Percentiles rank a stretch among this genome's conserved stretches.
These are phyloP conservation scores for Cuniculus paca DNA, from an alignment of 2,797 vertebrate species.

Conservation along the genomic window DNA sequence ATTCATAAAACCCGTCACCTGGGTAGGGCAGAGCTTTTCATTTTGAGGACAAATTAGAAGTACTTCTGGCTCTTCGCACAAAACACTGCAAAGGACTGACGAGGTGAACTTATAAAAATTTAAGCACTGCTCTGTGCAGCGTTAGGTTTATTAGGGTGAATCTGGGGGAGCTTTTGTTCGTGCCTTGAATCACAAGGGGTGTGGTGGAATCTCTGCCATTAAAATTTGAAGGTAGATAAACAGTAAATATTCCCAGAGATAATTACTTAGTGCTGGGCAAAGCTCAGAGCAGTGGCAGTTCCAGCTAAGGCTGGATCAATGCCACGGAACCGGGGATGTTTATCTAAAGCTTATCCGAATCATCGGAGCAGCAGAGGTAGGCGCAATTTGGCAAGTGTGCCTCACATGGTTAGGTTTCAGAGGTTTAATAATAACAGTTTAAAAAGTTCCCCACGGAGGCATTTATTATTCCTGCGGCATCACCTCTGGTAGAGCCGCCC, in stretches of 20 bases:
- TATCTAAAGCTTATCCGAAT: constrained; percentile 72
- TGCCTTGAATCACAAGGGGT: constrained; percentile 59
- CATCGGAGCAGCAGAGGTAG: constrained; percentile 46
- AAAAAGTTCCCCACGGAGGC: constrained; percentile 9
- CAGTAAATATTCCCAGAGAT: constrained; percentile 79
- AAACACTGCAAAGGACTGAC: neutral
- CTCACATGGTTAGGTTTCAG: constrained; percentile 34
- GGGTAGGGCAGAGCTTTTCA: neutral
- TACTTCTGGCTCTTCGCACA: neutral
- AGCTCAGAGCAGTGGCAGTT: constrained; percentile 61
- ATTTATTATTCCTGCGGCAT: constrained; percentile 37
- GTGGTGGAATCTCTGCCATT: constrained; percentile 61
- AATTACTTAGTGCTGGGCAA: constrained; percentile 70
- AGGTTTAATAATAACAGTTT: constrained; percentile 67
- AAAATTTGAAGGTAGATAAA: constrained; percentile 78
- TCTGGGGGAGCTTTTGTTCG: neutral
- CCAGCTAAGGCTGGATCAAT: neutral
- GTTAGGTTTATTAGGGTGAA: neutral
- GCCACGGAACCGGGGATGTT: constrained; percentile 51
- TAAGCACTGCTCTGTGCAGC: neutral
- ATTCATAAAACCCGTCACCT: neutral
- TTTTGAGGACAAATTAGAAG: constrained; percentile 26
- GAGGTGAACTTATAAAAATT: neutral
- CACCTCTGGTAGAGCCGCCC: neutral
- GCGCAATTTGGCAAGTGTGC: neutral